These are phyloP conservation scores for Xylota sylvarum DNA, from an alignment of 2,888 invertebrate genomes.

Conservation along the genomic window DNA sequence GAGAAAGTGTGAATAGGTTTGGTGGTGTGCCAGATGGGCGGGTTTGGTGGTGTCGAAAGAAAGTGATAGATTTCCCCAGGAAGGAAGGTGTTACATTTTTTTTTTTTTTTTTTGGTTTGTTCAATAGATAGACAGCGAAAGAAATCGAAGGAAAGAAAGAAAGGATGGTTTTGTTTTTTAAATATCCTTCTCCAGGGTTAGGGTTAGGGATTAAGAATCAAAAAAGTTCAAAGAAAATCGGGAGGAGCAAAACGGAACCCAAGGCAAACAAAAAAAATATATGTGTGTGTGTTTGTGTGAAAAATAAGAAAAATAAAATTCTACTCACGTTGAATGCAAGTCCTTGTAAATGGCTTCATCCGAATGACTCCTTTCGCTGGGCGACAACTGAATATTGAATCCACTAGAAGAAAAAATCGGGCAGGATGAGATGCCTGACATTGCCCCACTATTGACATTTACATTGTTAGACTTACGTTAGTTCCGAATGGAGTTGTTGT, in stretches of 20 bases:
- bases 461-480: conserved; percentile 88
- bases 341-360: conserved; percentile 95
- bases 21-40: conserved; percentile 33
- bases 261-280: background rate
- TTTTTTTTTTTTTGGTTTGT: conserved; percentile 39
- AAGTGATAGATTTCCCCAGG: conserved; percentile 41
- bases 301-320: conserved; percentile 63
- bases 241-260: conserved; percentile 30
- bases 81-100: conserved; percentile 24
- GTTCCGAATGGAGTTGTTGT: conserved; percentile 85
- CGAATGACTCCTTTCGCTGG: conserved; percentile 88
- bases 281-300: background rate
- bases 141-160: conserved; percentile 54
- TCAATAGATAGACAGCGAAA: conserved; percentile 23
- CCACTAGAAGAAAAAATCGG: conserved; percentile 87
- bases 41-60: conserved; percentile 36
- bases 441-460: conserved; percentile 10
- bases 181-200: conserved; percentile 9
- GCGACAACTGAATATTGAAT: conserved; percentile 89
- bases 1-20: conserved; percentile 20
- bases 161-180: conserved; percentile 34
- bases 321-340: conserved; percentile 91
- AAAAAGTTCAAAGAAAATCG: conserved; percentile 45
- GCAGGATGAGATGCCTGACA: background rate
- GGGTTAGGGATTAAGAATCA: conserved; percentile 21